Conservation (phyloP, 2,888 invertebrate genomes). For the Tachystola acroxantha region DNA sequence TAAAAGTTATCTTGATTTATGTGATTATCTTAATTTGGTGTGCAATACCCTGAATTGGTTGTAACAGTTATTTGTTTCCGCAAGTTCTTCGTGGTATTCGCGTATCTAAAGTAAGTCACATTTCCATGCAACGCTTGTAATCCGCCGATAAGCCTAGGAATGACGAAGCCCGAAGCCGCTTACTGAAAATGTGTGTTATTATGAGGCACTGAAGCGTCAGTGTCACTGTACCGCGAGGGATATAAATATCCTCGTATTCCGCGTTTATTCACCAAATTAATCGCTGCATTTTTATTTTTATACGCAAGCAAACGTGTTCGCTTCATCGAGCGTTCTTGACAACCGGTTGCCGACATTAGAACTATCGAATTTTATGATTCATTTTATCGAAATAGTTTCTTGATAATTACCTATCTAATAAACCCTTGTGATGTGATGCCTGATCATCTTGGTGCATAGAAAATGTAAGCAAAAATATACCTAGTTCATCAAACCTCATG, state of each 20-base stretch:
- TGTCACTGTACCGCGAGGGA: slow-evolving; percentile 25
- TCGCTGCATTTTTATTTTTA: neutral
- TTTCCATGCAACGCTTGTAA: neutral
- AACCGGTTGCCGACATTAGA: too few relatives aligned
- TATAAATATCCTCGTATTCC: slow-evolving; percentile 31
- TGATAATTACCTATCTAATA: too few relatives aligned
- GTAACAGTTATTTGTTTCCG: neutral
- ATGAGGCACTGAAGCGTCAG: slow-evolving; percentile 25
- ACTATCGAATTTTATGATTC: too few relatives aligned
- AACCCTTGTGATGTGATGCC: too few relatives aligned
- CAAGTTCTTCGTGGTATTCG: neutral
- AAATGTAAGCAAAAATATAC: too few relatives aligned
- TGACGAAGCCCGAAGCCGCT: slow-evolving; percentile 27
- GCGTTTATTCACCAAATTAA: slow-evolving; percentile 7
- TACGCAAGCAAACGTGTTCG: neutral
- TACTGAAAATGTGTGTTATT: slow-evolving; percentile 48
- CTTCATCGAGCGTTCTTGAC: neutral
- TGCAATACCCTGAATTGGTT: neutral
- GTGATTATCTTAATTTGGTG: neutral
- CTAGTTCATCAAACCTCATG: too few relatives aligned
- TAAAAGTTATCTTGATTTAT: neutral
- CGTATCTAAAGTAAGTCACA: neutral
- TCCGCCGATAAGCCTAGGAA: neutral
- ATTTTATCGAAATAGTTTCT: too few relatives aligned
- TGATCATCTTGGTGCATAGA: too few relatives aligned